These are phyloP conservation scores for Azemiops feae DNA, from an alignment of 2,113 vertebrate genomes.

Conservation along the genomic window DNA sequence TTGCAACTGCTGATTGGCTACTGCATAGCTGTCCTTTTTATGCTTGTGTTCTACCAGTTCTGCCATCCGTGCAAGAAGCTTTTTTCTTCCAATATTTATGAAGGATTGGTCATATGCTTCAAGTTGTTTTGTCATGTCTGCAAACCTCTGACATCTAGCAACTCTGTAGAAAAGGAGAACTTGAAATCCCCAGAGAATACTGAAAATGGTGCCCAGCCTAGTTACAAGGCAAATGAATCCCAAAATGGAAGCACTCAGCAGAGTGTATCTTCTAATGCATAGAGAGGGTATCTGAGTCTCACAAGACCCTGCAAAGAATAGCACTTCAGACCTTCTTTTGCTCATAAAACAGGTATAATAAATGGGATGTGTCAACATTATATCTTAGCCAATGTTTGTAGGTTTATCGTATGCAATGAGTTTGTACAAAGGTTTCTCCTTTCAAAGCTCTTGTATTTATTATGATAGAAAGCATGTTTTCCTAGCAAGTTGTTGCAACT, in stretches of 20 bases:
- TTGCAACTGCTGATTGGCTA: slow-evolving; percentile 87
- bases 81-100: slow-evolving; percentile 83
- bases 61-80: slow-evolving; percentile 94
- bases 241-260: slow-evolving; percentile 66
- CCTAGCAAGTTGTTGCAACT: slow-evolving; percentile 10
- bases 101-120: slow-evolving; percentile 77
- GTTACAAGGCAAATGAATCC: slow-evolving; percentile 62
- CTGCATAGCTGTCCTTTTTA: slow-evolving; percentile 84
- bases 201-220: slow-evolving; percentile 49
- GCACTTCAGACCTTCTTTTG: neutral
- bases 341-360: neutral
- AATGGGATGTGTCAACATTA: neutral
- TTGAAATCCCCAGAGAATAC: slow-evolving; percentile 53
- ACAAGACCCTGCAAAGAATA: slow-evolving; percentile 44
- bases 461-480: neutral
- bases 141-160: slow-evolving; percentile 40
- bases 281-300: slow-evolving; percentile 36
- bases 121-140: slow-evolving; percentile 72
- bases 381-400: slow-evolving; percentile 17
- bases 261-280: slow-evolving; percentile 69
- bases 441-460: slow-evolving; percentile 16
- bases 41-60: slow-evolving; percentile 95
- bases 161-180: slow-evolving; percentile 53
- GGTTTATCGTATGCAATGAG: slow-evolving; percentile 7
- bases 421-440: neutral